Evolutionary conservation across 2,113 vertebrate genomes (phyloP).

Genomic region (Prionailurus bengalensis): DNA sequence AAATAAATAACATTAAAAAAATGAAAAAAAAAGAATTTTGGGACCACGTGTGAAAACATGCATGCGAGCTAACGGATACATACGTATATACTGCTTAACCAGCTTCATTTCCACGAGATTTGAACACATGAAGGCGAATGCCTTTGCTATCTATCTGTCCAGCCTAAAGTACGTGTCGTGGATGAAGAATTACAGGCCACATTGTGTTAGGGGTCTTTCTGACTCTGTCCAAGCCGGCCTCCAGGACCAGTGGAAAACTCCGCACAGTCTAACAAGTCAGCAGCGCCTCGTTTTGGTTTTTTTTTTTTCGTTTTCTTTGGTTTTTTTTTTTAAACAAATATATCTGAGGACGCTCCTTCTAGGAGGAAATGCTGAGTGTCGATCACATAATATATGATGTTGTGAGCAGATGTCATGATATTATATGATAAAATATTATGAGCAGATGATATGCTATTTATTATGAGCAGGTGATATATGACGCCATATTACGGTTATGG

Average conservation of each 20-base stretch:
- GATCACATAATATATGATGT: constrained; percentile 73
- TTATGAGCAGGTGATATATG: constrained; percentile 75
- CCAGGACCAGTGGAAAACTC: background rate
- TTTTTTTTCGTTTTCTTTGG: background rate
- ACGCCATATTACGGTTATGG: constrained; percentile 67
- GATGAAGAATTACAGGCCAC: accelerated
- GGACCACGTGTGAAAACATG: background rate
- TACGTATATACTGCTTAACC: background rate
- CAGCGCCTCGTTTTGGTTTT: background rate
- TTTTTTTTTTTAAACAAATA: constrained; percentile 17
- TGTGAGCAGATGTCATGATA: constrained; percentile 77
- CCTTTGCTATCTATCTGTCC: background rate
- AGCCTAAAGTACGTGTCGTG: accelerated
- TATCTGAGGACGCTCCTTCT: constrained; percentile 34
- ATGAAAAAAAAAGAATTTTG: background rate
- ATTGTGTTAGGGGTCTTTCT: background rate
- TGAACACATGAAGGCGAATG: accelerated
- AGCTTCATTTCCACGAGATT: background rate
- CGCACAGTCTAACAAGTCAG: background rate
- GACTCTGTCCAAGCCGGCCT: background rate
- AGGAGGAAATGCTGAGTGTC: constrained; percentile 41
- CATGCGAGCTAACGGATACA: background rate
- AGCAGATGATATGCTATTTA: constrained; percentile 81
- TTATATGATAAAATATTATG: constrained; percentile 83
- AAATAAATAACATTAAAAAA: too few relatives aligned